A percentile compares a stretch with the other conserved stretches of the same genome.
These are phyloP conservation scores for Caenorhabditis elegans DNA, from an alignment of 1,140 invertebrate species.

Conservation along the genomic window DNA sequence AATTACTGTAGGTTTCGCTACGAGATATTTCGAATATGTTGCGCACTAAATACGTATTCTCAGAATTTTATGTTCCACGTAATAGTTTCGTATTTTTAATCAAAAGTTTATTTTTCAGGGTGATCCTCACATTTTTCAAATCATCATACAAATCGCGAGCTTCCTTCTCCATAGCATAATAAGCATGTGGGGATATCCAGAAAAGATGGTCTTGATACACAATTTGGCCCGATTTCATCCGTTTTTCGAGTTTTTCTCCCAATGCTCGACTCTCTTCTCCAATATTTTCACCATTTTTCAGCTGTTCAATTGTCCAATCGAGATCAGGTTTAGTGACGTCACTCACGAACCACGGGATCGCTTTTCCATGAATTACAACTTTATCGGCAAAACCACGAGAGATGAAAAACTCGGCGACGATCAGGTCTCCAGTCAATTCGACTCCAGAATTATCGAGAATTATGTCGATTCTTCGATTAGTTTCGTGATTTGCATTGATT, in stretches of 20 bases:
- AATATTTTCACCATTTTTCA: background rate
- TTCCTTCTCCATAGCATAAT: conserved; percentile 75
- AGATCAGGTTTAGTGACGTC: conserved; percentile 78
- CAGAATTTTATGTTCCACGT: no score
- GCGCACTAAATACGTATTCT: no score
- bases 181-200: conserved; percentile 85
- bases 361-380: conserved; percentile 84
- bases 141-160: conserved; percentile 76
- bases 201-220: conserved; percentile 68
- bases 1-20: no score
- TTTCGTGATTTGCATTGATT: background rate
- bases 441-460: conserved; percentile 91
- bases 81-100: no score
- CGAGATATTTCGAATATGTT: no score
- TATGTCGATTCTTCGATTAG: conserved; percentile 72
- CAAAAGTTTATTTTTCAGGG: no score
- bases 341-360: conserved; percentile 93
- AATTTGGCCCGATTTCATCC: background rate
- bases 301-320: conserved; percentile 41
- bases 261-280: background rate
- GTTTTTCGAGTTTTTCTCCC: background rate
- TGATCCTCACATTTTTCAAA: conserved; percentile 68
- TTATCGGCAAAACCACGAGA: conserved; percentile 73
- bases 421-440: conserved; percentile 87
- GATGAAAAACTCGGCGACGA: conserved; percentile 80